Evolutionary conservation across 2,113 vertebrate genomes (phyloP), one percentile per base, ranked within the genome.

Genomic region (Nyctereutes procyonoides): DNA sequence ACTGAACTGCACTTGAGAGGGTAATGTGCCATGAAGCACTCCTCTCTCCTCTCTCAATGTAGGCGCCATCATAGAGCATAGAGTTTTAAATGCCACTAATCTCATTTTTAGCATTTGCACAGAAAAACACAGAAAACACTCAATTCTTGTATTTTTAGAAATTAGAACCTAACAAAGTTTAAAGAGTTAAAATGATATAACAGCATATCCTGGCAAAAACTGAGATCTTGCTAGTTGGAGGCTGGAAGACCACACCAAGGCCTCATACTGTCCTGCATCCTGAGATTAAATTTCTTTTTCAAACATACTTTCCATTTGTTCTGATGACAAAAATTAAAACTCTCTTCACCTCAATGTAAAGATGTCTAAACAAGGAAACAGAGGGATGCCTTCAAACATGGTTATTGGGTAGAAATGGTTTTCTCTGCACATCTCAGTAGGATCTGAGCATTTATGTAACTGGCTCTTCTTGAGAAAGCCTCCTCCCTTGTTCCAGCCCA

Each of bases 21-120:
- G 6, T 13, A 8, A 11, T 0, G 1, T 1, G 26, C 26, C 14
- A 19, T 3, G 48, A 65, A 12, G 24, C 26, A 13, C 53, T 17
- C 3, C 19, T 4, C 20, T 77, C 38, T 55, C 6, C 20, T 77
- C 38, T 55, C 56, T 43, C 20, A 14, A 1, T 0, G 60, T 55
- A 55, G 28, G 24, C 0, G 0, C 55, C 69, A 26, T 7, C 38
- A 7, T 0, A 24, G 0, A 3, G 53, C 19, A 63, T 2, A 15
- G 26, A 43, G 51, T n/a, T 82, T 71, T 22, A 67, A 60, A 88
- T 3, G 10, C 28, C 24, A 53, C 20, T 63, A 4, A 82, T 24
- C 55, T 71, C 26, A 1, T n/a, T 67, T 48, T 4, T 38, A 62
- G n/a, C 35, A 67, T 26, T 53, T 80, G 55, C 28, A 22, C 24